A percentile compares a stretch with the other conserved stretches of the same genome.
phyloP scores from a whole-genome alignment of 1,140 invertebrate genomes.

The Euura lappo region DNA sequence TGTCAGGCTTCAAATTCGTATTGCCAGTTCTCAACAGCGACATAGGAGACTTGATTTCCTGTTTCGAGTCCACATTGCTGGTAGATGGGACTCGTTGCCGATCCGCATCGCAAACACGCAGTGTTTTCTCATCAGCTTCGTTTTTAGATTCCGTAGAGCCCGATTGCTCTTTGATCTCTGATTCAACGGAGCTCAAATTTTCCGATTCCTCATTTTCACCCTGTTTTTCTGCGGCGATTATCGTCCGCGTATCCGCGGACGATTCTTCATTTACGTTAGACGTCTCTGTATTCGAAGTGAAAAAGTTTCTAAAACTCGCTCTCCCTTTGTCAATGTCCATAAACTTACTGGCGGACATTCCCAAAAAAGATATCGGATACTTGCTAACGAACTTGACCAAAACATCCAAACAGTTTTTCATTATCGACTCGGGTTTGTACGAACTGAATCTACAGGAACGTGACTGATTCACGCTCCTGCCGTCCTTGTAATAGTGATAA shows the following conservation, averaged over 20 bases:
- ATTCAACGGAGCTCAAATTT: constrained; percentile 10
- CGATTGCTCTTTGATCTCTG: background rate
- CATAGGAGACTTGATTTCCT: constrained; percentile 29
- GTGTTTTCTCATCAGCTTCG: constrained; percentile 55
- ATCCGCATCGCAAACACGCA: constrained; percentile 30
- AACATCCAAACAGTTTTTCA: constrained; percentile 65
- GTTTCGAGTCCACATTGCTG: constrained; percentile 34
- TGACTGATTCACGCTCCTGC: constrained; percentile 67
- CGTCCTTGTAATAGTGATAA: constrained; percentile 66
- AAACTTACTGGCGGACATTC: constrained; percentile 83
- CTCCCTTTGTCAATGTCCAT: constrained; percentile 65
- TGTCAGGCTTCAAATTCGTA: constrained; percentile 35
- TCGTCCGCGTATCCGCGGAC: constrained; percentile 11
- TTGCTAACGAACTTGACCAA: constrained; percentile 63
- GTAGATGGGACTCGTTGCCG: constrained; percentile 31
- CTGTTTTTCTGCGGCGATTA: background rate
- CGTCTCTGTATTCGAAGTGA: constrained; percentile 48
- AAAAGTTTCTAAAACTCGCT: constrained; percentile 67
- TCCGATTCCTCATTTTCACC: no score
- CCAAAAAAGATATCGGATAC: constrained; percentile 72
- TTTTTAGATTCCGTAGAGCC: background rate
- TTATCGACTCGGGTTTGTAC: constrained; percentile 67
- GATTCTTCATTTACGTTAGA: constrained; percentile 19
- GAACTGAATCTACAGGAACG: constrained; percentile 63
- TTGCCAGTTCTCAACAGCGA: constrained; percentile 19